Percentiles rank a stretch among this genome's conserved stretches.
phyloP scores from a whole-genome alignment of 1,140 invertebrate genomes.

The Matsumurasca onukii region DNA sequence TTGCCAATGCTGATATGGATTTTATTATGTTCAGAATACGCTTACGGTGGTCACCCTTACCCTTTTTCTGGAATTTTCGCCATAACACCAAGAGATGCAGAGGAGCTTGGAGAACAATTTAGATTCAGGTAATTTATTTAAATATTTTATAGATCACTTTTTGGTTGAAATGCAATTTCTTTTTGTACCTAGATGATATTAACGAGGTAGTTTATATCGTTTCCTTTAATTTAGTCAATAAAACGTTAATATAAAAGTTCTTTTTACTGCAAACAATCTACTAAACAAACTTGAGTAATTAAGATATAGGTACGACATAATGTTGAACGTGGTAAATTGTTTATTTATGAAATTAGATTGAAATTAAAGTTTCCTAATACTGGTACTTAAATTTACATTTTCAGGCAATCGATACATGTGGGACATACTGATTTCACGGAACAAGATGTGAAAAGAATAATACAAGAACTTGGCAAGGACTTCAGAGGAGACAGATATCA shows the following conservation, averaged over 20 bases:
- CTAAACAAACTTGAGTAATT: constrained; percentile 24
- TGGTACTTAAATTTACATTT: constrained; percentile 44
- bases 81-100: constrained; percentile 90
- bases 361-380: constrained; percentile 21
- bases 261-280: constrained; percentile 20
- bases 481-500: constrained; percentile 97
- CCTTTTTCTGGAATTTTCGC: constrained; percentile 93
- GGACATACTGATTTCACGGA: constrained; percentile 98
- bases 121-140: constrained; percentile 96
- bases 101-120: constrained; percentile 96
- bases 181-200: no score
- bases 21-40: constrained; percentile 73
- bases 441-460: constrained; percentile 88
- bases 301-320: not conserved
- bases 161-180: no score
- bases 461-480: constrained; percentile 92
- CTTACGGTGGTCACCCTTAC: constrained; percentile 94
- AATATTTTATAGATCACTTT: no score
- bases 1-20: not conserved
- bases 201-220: no score
- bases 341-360: not conserved
- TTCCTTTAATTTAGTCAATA: no score
- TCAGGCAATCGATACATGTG: constrained; percentile 91
- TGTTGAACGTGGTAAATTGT: not conserved
- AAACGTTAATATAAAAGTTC: no score